Conservation (phyloP, 2,113 vertebrate species). For the Gracilinanus agilis region DNA sequence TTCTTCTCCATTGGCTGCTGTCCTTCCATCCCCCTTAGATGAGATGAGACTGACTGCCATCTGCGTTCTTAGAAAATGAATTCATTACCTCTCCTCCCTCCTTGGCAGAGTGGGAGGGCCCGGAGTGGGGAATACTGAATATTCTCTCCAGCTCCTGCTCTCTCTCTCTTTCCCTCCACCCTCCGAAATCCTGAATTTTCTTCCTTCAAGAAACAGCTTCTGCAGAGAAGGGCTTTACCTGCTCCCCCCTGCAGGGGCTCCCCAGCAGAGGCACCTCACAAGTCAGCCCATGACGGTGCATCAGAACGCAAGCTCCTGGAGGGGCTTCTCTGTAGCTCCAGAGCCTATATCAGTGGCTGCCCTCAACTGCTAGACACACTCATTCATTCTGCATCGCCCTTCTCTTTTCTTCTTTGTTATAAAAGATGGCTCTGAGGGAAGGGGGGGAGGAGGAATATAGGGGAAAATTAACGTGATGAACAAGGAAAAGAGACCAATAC, state of each 20-base stretch:
- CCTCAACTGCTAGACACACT: not conserved
- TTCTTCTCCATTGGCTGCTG: not conserved
- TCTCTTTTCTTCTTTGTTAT: not conserved
- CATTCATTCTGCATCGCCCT: not conserved
- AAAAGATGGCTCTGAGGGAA: not conserved
- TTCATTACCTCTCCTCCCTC: not conserved
- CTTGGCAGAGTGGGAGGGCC: not conserved
- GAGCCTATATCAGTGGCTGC: not conserved
- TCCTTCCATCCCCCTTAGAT: not conserved
- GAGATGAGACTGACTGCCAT: not conserved
- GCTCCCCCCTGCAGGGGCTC: not conserved
- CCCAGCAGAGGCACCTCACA: not conserved
- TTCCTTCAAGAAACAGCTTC: not conserved
- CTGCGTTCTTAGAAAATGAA: not conserved
- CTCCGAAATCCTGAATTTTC: not conserved
- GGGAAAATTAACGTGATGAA: not conserved
- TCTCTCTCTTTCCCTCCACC: not conserved
- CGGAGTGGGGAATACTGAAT: too few species aligned
- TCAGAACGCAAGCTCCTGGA: not conserved
- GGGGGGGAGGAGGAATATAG: not conserved
- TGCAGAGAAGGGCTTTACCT: not conserved
- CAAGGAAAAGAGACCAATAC: not conserved
- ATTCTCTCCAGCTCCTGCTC: not conserved
- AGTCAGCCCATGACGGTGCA: not conserved
- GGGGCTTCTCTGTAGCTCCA: not conserved